phyloP scores from a whole-genome alignment of 2,113 vertebrate species.

The Condylura cristata region DNA sequence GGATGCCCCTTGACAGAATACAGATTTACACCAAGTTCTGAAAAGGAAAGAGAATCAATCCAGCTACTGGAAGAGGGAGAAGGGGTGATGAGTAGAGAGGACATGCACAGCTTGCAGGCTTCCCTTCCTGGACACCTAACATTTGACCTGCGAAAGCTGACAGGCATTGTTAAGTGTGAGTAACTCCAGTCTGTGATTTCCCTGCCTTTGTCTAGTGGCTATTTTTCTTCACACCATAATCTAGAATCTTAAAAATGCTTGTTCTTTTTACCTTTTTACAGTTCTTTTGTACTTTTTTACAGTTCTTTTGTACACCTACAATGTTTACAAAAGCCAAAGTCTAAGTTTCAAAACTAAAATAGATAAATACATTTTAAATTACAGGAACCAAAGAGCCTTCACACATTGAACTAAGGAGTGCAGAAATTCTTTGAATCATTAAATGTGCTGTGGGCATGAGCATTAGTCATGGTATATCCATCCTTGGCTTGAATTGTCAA shows the following conservation, averaged over 20 bases:
- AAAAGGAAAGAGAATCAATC: background rate
- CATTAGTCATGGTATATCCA: background rate
- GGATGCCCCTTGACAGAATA: background rate
- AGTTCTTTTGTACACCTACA: background rate
- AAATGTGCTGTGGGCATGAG: background rate
- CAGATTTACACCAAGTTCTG: background rate
- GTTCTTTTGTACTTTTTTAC: background rate
- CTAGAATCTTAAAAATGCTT: background rate
- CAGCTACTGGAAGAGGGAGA: background rate
- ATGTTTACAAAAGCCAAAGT: background rate
- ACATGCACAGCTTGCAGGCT: background rate
- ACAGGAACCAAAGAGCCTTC: background rate
- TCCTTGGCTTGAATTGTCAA: background rate
- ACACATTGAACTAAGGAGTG: background rate
- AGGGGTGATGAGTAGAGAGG: fast-evolving
- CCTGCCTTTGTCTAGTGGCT: background rate
- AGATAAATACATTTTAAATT: background rate
- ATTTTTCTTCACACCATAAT: background rate
- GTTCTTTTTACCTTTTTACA: background rate
- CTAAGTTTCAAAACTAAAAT: background rate
- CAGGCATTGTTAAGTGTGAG: background rate
- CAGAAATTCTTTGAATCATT: background rate
- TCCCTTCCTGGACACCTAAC: background rate
- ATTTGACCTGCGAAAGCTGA: background rate
- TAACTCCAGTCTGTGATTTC: background rate